Conservation (phyloP, 2,113 vertebrate genomes). For the Odocoileus hemionus region DNA sequence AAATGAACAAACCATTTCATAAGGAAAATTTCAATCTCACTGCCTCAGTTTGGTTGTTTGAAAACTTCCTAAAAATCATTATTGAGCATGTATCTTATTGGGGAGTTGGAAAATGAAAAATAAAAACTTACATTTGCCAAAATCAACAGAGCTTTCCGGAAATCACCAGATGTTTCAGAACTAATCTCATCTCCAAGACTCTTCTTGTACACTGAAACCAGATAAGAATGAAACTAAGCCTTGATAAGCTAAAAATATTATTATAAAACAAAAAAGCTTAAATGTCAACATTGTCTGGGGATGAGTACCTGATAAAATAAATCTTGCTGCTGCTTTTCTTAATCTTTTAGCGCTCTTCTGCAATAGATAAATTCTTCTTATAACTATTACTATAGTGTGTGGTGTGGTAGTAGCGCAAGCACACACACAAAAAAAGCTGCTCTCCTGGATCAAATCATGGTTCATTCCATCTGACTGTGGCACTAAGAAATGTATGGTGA, state of each 20-base stretch:
- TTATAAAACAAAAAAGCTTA: neutral
- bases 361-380: neutral
- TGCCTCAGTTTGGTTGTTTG: neutral
- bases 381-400: neutral
- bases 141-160: slow-evolving; percentile 84
- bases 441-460: neutral
- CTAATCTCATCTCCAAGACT: slow-evolving; percentile 82
- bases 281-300: neutral
- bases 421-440: neutral
- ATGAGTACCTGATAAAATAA: neutral
- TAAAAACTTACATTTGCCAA: slow-evolving; percentile 85
- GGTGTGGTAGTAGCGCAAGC: neutral
- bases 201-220: slow-evolving; percentile 81
- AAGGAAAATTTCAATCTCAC: neutral
- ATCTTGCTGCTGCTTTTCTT: neutral
- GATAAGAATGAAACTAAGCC: slow-evolving; percentile 3
- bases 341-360: neutral
- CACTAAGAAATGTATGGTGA: neutral
- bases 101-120: neutral
- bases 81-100: neutral
- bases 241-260: neutral
- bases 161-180: slow-evolving; percentile 88
- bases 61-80: neutral
- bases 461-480: neutral
- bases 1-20: neutral